Conservation (phyloP, 2,113 vertebrate genomes). For the Oxyruncus cristatus region DNA sequence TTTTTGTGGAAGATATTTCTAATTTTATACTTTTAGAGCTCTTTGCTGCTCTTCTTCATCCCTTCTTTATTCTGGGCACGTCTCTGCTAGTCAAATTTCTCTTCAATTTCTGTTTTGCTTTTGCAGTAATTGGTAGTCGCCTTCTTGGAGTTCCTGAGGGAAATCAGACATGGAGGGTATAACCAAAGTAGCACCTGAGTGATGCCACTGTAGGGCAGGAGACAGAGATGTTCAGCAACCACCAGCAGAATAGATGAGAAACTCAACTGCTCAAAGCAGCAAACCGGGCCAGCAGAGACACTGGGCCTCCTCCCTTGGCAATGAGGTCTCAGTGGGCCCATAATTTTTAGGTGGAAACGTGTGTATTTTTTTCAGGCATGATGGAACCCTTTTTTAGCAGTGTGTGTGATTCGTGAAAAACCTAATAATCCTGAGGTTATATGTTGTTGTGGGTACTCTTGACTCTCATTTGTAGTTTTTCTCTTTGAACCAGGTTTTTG, state of each 20-base stretch:
- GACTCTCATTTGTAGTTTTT: not conserved
- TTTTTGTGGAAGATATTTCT: not conserved
- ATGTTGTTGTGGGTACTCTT: not conserved
- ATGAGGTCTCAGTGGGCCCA: not conserved
- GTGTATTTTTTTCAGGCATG: not conserved
- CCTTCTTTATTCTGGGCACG: not conserved
- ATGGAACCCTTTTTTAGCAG: not conserved
- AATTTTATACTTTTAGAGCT: not conserved
- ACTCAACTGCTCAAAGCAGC: not conserved
- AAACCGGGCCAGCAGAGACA: not conserved
- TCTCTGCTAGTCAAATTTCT: constrained; percentile 44
- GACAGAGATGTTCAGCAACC: not conserved
- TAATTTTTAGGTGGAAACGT: not conserved
- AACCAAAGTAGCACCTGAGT: constrained; percentile 19
- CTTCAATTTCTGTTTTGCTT: constrained; percentile 45
- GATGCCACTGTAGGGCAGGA: constrained; percentile 7
- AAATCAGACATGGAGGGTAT: not conserved
- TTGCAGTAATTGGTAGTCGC: constrained; percentile 16
- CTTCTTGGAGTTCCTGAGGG: constrained; percentile 26
- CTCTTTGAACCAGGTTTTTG: not conserved
- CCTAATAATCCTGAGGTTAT: not conserved
- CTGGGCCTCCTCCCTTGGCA: not conserved
- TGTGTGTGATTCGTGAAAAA: not conserved
- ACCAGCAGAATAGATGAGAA: not conserved
- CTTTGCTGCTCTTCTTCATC: constrained; percentile 5